Conservation (phyloP, 1,140 invertebrate species). For the Venturia canescens region DNA sequence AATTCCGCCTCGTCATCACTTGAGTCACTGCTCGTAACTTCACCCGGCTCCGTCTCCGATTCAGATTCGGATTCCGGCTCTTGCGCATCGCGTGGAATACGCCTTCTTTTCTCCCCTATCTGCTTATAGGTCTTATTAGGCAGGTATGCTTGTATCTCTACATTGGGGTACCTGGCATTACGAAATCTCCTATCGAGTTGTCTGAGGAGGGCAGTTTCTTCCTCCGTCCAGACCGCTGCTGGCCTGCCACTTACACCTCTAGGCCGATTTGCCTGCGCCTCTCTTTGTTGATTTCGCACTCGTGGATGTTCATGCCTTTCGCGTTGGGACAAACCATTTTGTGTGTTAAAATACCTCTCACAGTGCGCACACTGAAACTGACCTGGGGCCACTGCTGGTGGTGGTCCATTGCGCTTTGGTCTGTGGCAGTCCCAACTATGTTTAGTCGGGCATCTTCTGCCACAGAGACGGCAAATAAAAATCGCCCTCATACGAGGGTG, state of each 20-base stretch:
- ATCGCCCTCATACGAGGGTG: background rate
- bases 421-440: background rate
- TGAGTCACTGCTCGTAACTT: too few species aligned
- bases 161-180: background rate
- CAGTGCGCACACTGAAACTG: background rate
- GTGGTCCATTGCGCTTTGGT: too few species aligned
- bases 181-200: background rate
- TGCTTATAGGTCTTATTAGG: too few species aligned
- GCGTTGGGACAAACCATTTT: conserved; percentile 42
- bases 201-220: background rate
- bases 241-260: too few species aligned
- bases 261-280: too few species aligned
- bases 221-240: background rate
- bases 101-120: too few species aligned
- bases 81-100: background rate
- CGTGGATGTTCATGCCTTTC: conserved; percentile 46
- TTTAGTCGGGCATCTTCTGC: background rate
- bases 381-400: background rate
- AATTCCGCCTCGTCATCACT: too few species aligned
- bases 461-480: background rate
- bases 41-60: background rate
- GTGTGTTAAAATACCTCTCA: conserved; percentile 1
- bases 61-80: too few species aligned
- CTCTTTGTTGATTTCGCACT: conserved; percentile 8
- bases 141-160: too few species aligned